Evolutionary conservation across 1,140 invertebrate genomes (phyloP).

Genomic region (Heterodera schachtii): DNA sequence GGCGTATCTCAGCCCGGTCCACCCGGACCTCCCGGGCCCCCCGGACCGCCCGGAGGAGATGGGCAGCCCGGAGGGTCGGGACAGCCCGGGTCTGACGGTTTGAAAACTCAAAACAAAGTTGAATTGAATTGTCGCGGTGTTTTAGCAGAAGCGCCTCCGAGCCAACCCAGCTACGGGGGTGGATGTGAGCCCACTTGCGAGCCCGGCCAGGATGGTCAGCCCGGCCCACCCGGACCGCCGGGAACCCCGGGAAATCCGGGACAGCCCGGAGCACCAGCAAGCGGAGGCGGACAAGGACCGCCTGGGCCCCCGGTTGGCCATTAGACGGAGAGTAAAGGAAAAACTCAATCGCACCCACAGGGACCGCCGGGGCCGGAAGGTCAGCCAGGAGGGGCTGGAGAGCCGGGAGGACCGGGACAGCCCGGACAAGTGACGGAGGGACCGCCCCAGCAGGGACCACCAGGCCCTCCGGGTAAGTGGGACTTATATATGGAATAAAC

Average conservation of each 20-base stretch:
- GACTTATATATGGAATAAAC: background rate
- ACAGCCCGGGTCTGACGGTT: constrained; percentile 19
- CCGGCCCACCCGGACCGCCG: constrained; percentile 46
- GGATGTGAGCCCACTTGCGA: constrained; percentile 26
- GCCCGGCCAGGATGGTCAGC: constrained; percentile 30
- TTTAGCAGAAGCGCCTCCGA: constrained; percentile 19
- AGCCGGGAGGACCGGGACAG: constrained; percentile 35
- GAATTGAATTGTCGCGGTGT: background rate
- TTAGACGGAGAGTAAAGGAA: background rate
- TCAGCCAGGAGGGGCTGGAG: constrained; percentile 39
- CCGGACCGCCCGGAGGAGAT: constrained; percentile 35
- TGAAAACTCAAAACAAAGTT: background rate
- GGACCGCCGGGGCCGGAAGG: constrained; percentile 41
- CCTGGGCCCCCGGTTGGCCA: constrained; percentile 31
- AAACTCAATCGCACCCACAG: constrained; percentile 12
- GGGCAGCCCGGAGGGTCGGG: constrained; percentile 19
- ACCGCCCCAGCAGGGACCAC: constrained; percentile 28
- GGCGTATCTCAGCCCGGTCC: constrained; percentile 47
- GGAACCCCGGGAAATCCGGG: constrained; percentile 45
- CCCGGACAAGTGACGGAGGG: constrained; percentile 39
- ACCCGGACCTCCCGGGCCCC: constrained; percentile 47
- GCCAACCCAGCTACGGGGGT: background rate
- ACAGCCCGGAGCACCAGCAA: constrained; percentile 34
- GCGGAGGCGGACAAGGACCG: constrained; percentile 43
- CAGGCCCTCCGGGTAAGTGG: constrained; percentile 39